A percentile compares a stretch with the other conserved stretches of the same genome.
Conservation (phyloP, 2,113 vertebrate genomes). For the Saiga tatarica region DNA sequence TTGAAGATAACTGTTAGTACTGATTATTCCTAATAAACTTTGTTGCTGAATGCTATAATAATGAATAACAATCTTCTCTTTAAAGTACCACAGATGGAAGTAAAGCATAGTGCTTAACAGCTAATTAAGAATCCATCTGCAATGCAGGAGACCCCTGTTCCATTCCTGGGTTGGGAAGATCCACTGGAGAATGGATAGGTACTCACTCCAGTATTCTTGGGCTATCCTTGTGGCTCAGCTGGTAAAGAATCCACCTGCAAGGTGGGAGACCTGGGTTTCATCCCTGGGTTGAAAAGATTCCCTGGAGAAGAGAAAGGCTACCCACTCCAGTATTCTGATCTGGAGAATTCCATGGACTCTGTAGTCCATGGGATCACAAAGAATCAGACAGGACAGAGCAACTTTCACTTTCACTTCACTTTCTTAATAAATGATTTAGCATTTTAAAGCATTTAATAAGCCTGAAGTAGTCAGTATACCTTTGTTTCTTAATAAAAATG, state of each 20-base stretch:
- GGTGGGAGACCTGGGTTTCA: not conserved
- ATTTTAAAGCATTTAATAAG: constrained; percentile 74
- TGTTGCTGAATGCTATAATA: constrained; percentile 55
- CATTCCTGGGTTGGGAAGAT: not conserved
- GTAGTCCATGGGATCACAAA: not conserved
- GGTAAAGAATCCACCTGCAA: not conserved
- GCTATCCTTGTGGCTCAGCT: not conserved
- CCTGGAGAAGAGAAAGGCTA: not conserved
- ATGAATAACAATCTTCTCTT: constrained; percentile 71
- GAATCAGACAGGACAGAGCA: not conserved
- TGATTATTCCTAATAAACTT: constrained; percentile 62
- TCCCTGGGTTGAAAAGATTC: not conserved
- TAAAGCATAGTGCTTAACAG: constrained; percentile 72
- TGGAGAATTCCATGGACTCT: not conserved
- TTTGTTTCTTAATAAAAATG: constrained; percentile 25
- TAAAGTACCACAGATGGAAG: constrained; percentile 72
- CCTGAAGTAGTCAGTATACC: constrained; percentile 48
- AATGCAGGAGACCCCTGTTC: not conserved
- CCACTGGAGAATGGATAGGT: not conserved
- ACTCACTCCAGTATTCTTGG: not conserved
- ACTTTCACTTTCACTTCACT: not conserved
- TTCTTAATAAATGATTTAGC: constrained; percentile 72
- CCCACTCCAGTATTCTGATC: not conserved
- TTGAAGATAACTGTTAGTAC: constrained; percentile 19
- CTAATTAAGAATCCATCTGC: constrained; percentile 16